Evolutionary conservation across 2,888 invertebrate genomes (phyloP), one percentile per base, ranked within the genome.

Genomic region (Cheilosia impressa): DNA sequence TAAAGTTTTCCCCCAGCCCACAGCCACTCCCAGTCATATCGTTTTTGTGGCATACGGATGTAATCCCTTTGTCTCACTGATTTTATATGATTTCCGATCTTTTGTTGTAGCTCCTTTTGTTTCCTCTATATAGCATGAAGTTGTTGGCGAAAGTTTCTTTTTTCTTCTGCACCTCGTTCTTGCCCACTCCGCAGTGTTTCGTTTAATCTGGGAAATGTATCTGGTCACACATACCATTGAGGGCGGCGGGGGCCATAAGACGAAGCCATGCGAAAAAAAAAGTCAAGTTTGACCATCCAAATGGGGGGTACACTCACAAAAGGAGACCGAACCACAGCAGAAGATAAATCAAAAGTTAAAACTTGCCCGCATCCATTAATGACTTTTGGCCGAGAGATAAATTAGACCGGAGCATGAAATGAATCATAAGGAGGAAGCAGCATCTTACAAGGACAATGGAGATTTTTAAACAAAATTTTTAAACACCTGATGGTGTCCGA

Each of bases 51-150:
- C 77, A 72, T 65, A 53, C 82, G 87, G 65, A 87, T 77, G 82
- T 87, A 87, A 87, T 87, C 81, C 87, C 87, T 87, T 87, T 87
- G 87, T 87, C 84, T 87, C 81, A 65, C 81, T 87, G 87, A 87
- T 87, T 87, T 87, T 76, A 87, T 87, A 87, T 87, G 87, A 87
- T 87, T 87, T 87, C 87, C 87, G 87, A 87, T 87, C 87, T 87
- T 78, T 87, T 87, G 87, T 87, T 80, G 72, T 72, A 81, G 78
- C 77, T 81, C 76, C 82, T 71, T 87, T 84, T 87, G 78, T 87
- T 75, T 84, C 79, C 69, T 38, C 58, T 62, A 31, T 53, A 45
- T 53, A 69, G 24, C 47, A 73, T 17, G 60, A 72, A 81, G 57
- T 76, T 85, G 57, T 76, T 85, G 57, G 71, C 13, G 31, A 38